These are phyloP conservation scores for Theonella swinhoei DNA, from an alignment of 37 sponge, comb jelly and placozoan genomes.

Conservation along the genomic window DNA sequence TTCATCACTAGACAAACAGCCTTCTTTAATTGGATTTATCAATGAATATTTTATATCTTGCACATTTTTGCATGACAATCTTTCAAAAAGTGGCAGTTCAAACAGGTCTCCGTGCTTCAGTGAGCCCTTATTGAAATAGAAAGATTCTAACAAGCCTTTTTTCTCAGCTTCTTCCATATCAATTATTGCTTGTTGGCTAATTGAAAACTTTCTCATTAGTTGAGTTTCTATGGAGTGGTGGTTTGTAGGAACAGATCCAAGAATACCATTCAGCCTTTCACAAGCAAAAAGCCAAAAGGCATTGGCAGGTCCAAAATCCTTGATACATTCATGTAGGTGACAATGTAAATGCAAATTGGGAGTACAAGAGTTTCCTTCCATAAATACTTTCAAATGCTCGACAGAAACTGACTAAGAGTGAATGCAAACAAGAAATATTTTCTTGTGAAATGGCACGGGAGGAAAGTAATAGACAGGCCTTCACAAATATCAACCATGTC, in stretches of 20 bases:
- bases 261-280: conserved; percentile 56
- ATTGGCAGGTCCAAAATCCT: conserved; percentile 45
- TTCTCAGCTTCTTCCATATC: no score
- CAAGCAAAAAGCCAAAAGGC: conserved; percentile 55
- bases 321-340: conserved; percentile 38
- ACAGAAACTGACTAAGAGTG: conserved; percentile 10
- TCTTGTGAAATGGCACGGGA: background rate
- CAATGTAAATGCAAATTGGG: conserved; percentile 26
- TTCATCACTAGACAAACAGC: no score
- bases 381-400: conserved; percentile 20
- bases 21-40: no score
- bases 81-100: no score
- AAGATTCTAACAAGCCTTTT: no score
- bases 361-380: background rate
- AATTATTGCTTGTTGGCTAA: background rate
- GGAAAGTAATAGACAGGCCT: conserved; percentile 9
- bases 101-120: no score
- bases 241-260: background rate
- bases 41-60: no score
- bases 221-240: conserved; percentile 15
- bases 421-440: conserved; percentile 14
- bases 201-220: conserved; percentile 18
- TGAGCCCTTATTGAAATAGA: no score
- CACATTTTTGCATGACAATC: no score
- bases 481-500: conserved; percentile 42